These are phyloP conservation scores for Centropristis striata DNA, from an alignment of 2,113 vertebrate species.

Conservation along the genomic window DNA sequence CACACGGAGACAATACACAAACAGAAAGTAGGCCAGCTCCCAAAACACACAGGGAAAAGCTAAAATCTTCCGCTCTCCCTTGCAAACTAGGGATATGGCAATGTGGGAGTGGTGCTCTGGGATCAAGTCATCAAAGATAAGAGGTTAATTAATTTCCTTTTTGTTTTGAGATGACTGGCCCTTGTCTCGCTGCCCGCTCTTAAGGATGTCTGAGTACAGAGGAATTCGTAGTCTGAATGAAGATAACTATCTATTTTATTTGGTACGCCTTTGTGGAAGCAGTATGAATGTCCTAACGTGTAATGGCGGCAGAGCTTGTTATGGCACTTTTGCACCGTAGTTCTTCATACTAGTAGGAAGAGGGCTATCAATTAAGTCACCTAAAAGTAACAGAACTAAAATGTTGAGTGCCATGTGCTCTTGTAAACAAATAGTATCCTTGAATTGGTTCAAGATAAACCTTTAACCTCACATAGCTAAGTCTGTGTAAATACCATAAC, in stretches of 20 bases:
- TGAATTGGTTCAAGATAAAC: not conserved
- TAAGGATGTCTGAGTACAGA: not conserved
- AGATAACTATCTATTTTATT: too few relatives aligned
- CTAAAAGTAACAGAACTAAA: not conserved
- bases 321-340: too few relatives aligned
- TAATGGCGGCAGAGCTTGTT: too few relatives aligned
- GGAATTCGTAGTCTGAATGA: too few relatives aligned
- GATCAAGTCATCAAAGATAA: not conserved
- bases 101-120: conserved; percentile 9
- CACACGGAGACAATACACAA: conserved; percentile 55
- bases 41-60: conserved; percentile 51
- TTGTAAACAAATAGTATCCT: not conserved
- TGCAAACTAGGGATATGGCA: not conserved
- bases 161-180: not conserved
- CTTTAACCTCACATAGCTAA: not conserved
- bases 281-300: too few relatives aligned
- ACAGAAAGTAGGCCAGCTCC: conserved; percentile 69
- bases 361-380: not conserved
- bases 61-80: conserved; percentile 28
- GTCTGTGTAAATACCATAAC: not conserved
- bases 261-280: too few relatives aligned
- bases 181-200: not conserved
- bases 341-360: too few relatives aligned
- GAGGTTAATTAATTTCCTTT: conserved; percentile 13
- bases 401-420: not conserved